Base-by-base conservation (phyloP, 1,140 invertebrate genomes). In the Aphelinus certus region DNA sequence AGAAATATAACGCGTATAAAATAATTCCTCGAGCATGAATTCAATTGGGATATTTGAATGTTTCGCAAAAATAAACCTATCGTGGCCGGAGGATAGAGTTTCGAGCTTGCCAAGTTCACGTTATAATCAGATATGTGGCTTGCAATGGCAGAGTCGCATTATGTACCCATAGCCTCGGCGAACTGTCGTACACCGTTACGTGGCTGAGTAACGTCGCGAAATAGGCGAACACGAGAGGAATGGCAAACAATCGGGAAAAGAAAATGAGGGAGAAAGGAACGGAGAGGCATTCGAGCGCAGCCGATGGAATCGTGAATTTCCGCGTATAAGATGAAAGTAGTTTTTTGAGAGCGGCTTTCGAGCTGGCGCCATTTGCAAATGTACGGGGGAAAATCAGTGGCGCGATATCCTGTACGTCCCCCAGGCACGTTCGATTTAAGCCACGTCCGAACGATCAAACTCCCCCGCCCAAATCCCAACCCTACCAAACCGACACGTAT, bases 401-500 rank as follows among this genome's bases (percentile, higher is more conserved):
- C n/a, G 53, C 49, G 49, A 65, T 65, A 53, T 65, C 49, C 26
- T 51, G 26, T 26, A 26, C 48, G 3, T 65, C 63, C 48, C 49
- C 1, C 63, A 65, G 48, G 63, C 63, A 65, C 63, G 63, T 65
- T 51, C 63, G 63, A 65, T 65, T 65, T 51, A 65, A 65, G 63
- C n/a, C 63, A 65, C 63, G 63, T 65, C 60, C 60, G 53, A 71
- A 61, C 58, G 68, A 71, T 71, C 53, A 47, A 71, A 49, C 60
- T 71, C 26, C 45, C 56, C 47, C 45, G 60, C n/a, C 10, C 57
- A 42, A 26, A 48, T 56, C 42, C 60, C 56, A 42, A 5, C 26
- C 26, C 26, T 26, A 26, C 26, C 26, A 26, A 26, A 26, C 26
- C 45, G 53, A 7, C 48, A 10, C 10, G 47, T 61, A 42, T 60